phyloP scores from a whole-genome alignment of 2,113 vertebrate species.

The Elephas maximus region DNA sequence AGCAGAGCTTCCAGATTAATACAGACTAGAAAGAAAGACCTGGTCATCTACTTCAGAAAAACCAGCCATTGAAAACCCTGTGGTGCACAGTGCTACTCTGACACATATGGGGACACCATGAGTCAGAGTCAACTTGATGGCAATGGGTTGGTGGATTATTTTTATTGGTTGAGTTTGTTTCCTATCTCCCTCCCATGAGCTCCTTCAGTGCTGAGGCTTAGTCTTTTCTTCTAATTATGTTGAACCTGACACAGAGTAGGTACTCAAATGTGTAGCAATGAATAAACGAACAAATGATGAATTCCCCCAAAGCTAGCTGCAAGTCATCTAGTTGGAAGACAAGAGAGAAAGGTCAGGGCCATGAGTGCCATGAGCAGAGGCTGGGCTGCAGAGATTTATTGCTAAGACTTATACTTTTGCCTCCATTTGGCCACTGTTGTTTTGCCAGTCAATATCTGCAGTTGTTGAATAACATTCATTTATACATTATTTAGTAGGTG shows the following conservation, averaged over 20 bases:
- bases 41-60: background rate
- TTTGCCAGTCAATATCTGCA: constrained; percentile 44
- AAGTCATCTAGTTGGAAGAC: background rate
- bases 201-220: background rate
- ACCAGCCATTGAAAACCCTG: background rate
- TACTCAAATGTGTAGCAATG: background rate
- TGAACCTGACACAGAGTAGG: background rate
- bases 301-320: background rate
- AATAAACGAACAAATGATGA: background rate
- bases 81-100: background rate
- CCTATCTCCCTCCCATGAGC: background rate
- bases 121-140: background rate
- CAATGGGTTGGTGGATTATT: background rate
- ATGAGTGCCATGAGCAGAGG: fast-evolving
- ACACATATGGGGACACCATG: background rate
- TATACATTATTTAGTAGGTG: constrained; percentile 76
- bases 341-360: background rate
- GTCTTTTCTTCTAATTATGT: constrained; percentile 3
- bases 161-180: constrained; percentile 2
- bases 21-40: background rate
- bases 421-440: constrained; percentile 31
- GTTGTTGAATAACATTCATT: constrained; percentile 64
- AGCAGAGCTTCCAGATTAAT: background rate
- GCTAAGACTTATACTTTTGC: background rate
- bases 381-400: constrained; percentile 30